Conservation (phyloP, 2,888 invertebrate species). For the Drosophila mimica region DNA sequence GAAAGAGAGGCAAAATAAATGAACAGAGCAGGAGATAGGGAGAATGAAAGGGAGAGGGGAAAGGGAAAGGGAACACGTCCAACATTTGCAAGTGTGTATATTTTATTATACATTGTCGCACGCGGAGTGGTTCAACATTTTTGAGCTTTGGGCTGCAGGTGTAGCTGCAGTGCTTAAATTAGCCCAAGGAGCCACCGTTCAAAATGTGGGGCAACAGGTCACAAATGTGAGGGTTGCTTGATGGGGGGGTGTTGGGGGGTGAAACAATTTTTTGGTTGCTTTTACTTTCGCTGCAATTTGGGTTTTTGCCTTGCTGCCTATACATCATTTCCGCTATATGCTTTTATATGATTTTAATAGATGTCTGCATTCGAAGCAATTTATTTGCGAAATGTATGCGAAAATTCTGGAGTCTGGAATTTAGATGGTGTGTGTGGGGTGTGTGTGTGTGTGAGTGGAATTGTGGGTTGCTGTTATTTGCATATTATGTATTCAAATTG, state of each 20-base stretch:
- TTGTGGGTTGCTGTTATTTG: slow-evolving; percentile 62
- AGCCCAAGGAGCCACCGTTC: slow-evolving; percentile 47
- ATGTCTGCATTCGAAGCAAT: slow-evolving; percentile 76
- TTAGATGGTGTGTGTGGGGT: slow-evolving; percentile 8
- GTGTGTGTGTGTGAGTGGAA: slow-evolving; percentile 7
- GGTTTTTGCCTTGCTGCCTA: slow-evolving; percentile 39
- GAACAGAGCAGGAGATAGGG: not conserved
- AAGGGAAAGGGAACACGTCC: slow-evolving; percentile 31
- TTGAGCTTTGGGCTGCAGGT: slow-evolving; percentile 11
- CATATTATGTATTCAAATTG: slow-evolving; percentile 79
- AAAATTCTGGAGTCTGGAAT: slow-evolving; percentile 33
- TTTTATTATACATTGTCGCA: slow-evolving; percentile 64
- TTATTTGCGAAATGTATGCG: slow-evolving; percentile 57
- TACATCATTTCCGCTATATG: slow-evolving; percentile 77
- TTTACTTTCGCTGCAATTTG: slow-evolving; percentile 63
- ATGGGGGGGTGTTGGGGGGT: slow-evolving; percentile 6
- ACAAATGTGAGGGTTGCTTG: slow-evolving; percentile 20
- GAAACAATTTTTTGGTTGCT: slow-evolving; percentile 26
- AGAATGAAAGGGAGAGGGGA: not conserved
- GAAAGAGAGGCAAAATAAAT: not conserved
- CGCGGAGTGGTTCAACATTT: slow-evolving; percentile 16
- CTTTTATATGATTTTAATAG: slow-evolving; percentile 77
- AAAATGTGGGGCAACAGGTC: slow-evolving; percentile 75
- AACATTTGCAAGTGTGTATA: slow-evolving; percentile 77
- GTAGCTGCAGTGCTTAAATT: slow-evolving; percentile 69